Evolutionary conservation across 92 coral and sea anemone genomes (phyloP).

Genomic region (Umimayanthus kanabou): DNA sequence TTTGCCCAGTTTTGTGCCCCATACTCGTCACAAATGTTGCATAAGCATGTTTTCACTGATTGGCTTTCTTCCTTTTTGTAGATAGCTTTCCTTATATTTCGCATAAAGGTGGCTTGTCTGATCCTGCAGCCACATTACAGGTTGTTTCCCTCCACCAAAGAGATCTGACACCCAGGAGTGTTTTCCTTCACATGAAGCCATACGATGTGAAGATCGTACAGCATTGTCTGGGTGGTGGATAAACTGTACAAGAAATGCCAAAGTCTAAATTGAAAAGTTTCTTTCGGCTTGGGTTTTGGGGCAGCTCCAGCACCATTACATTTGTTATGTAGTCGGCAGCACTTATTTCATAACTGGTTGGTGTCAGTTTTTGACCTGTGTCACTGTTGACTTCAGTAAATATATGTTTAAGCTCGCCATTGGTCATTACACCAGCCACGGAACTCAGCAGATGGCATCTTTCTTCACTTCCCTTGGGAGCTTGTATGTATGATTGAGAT

Average conservation of each 20-base stretch:
- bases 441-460: constrained; percentile 42
- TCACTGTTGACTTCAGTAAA: not conserved
- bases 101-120: no score
- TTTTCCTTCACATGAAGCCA: constrained; percentile 45
- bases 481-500: no score
- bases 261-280: constrained; percentile 34
- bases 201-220: constrained; percentile 27
- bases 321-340: constrained; percentile 28
- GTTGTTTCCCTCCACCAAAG: not conserved
- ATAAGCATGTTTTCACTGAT: constrained; percentile 41
- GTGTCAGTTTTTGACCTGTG: not conserved
- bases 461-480: constrained; percentile 9
- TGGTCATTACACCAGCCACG: not conserved
- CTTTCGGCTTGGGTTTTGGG: constrained; percentile 16
- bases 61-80: constrained; percentile 21
- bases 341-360: not conserved
- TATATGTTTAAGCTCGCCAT: constrained; percentile 25
- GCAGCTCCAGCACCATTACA: constrained; percentile 28
- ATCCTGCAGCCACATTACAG: not conserved
- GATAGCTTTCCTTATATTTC: not conserved
- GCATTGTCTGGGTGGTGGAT: constrained; percentile 46
- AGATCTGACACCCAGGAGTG: no score
- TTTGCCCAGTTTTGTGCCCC: constrained; percentile 46
- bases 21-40: constrained; percentile 48
- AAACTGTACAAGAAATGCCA: constrained; percentile 36